These are phyloP conservation scores for Thymelicus lineola DNA, from an alignment of 2,888 invertebrate genomes.

Conservation along the genomic window DNA sequence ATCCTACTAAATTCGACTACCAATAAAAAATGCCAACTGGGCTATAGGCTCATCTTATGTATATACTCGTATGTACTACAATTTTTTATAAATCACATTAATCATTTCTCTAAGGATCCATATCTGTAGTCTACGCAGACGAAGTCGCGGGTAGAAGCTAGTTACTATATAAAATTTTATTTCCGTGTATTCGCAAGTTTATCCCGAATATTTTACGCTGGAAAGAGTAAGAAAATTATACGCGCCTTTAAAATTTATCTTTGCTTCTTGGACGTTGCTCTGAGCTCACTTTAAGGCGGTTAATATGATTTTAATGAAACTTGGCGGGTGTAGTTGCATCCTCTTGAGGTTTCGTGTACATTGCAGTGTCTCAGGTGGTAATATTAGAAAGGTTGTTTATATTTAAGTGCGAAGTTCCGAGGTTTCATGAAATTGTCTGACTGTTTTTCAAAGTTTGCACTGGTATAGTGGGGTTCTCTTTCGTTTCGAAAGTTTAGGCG, in stretches of 20 bases:
- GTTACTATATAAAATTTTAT: background rate
- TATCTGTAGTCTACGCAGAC: no score
- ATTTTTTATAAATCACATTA: no score
- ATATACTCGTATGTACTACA: no score
- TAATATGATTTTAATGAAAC: constrained; percentile 47
- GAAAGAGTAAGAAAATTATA: constrained; percentile 18
- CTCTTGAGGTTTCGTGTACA: constrained; percentile 30
- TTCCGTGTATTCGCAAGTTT: constrained; percentile 1
- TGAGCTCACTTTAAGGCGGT: constrained; percentile 29
- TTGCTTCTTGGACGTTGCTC: constrained; percentile 16
- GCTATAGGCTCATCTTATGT: no score
- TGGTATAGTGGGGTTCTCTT: background rate
- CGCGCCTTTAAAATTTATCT: constrained; percentile 22
- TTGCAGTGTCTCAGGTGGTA: constrained; percentile 24
- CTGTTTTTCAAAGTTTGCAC: constrained; percentile 3
- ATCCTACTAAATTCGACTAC: no score
- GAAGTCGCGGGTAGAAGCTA: no score
- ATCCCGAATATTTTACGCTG: constrained; percentile 10
- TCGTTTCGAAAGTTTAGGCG: background rate
- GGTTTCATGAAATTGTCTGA: constrained; percentile 20
- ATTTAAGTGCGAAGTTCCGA: constrained; percentile 16
- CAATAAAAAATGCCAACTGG: no score
- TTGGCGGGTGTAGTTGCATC: constrained; percentile 51
- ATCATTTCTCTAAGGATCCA: no score
- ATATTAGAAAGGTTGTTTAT: constrained; percentile 23